Base-by-base conservation (phyloP, 2,113 vertebrate species). In the Carollia perspicillata region DNA sequence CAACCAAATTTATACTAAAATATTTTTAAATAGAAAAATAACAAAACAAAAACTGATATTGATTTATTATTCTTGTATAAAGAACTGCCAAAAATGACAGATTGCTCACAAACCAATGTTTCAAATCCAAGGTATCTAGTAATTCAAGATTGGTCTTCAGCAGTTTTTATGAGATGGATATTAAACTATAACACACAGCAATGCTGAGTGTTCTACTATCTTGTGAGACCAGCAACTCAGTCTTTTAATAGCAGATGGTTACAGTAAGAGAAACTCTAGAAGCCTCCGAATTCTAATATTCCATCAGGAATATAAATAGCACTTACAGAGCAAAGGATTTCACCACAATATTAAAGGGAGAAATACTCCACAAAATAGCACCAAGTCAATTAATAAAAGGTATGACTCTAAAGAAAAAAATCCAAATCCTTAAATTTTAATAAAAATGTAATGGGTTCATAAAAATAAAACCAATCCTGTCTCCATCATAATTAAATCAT, bases 291-390 rank as follows among this genome's bases (percentile, higher is more conserved):
- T 12, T 47, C 60, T 95, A 78, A 90, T 89, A 78, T 93, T 77
- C 60, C 53, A 95, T 68, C 83, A 97, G 20, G 22, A 88, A 44
- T 93, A 96, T 69, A 97, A 94, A 90, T 63, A 96, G n/a, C 37
- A 60, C 40, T 60, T 80, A 23, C 11, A 95, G 17, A 95, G 83
- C 53, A 81, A 93, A 84, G 4, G 16, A 88, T 80, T 63, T 95
- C 49, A 49, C 10, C n/a, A 44, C 71, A 58, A 93, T 68, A 63
- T 42, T 95, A 93, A 95, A 87, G 20, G 35, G 35, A 89, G 26
- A 83, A 92, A 69, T 85, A 49, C 26, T 14, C 47, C 77, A 90
- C 37, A 81, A 93, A 95, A 93, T 71, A 89, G 40, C n/a, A 94
- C 79, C 75, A 55, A 79, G 65, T 26, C 44, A 58, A 55, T 79